Base-by-base conservation (phyloP, 2,888 invertebrate genomes). In the Slavum lentiscoides region DNA sequence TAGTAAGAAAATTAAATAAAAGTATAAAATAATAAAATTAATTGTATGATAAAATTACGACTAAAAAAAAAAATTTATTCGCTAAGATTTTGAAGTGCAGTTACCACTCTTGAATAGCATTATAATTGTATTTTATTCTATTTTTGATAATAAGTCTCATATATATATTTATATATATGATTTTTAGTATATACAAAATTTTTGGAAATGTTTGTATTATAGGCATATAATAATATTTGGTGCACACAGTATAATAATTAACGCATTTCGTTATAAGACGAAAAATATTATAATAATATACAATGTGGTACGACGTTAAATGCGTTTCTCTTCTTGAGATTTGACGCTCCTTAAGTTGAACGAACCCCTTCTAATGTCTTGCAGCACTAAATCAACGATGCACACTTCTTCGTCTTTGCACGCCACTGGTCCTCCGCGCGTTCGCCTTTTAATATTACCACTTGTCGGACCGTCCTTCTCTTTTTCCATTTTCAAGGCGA, bases 331-430 rank as follows among this genome's bases (percentile, higher is more conserved):
- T 9, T 58, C 58, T 43, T 64, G 19, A 1, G n/a, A 43, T 39
- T 80, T 80, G 9, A 80, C 64, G 5, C 81, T 69, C 49, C 84
- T 83, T 66, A 85, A 67, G 75, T 85, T 84, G 80, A 85, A 85
- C 17, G 83, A 84, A 6, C 85, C 85, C 37, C 83, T 83, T 23
- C 83, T 83, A 30, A 85, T 85, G 66, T 85, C 85, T 53, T 83
- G 82, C 83, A 85, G 83, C 15, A 85, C 83, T 58, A 84, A 82
- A 66, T 85, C 85, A 17, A 85, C 85, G n/a, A 85, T 82, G 76
- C 85, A 85, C 1, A 83, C 82, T 11, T 85, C 84, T 13, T 84
- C 83, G 8, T 83, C 82, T 15, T 75, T 83, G 6, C 75, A 61
- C 15, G 58, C 58, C 19, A 59, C 62, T 0, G 64, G 70, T 6